Evolutionary conservation across 1,140 invertebrate species (phyloP).

Genomic region (Lepidostoma basale): DNA sequence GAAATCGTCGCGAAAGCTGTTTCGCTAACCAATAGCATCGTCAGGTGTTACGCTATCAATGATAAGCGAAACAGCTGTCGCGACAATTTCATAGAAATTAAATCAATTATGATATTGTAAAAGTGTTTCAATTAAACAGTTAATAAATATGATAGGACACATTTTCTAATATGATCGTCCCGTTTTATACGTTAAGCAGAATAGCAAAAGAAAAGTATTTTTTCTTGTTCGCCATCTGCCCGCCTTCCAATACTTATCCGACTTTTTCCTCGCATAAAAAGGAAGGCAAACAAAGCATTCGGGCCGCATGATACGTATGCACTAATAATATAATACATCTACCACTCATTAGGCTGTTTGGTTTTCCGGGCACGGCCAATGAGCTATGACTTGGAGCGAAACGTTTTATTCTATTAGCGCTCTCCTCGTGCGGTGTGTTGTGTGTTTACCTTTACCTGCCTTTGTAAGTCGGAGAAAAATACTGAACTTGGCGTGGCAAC

Average conservation of each 20-base stretch:
- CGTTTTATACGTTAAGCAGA: too few species aligned
- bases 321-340: slow-evolving; percentile 17
- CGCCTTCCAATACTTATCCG: slow-evolving; percentile 15
- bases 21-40: too few species aligned
- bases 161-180: too few species aligned
- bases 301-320: background rate
- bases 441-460: slow-evolving; percentile 2
- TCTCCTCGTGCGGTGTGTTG: background rate
- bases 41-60: background rate
- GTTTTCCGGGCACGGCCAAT: slow-evolving; percentile 39
- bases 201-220: too few species aligned
- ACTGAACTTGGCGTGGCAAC: too few species aligned
- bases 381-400: slow-evolving; percentile 40
- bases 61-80: too few species aligned
- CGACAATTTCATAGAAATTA: too few species aligned
- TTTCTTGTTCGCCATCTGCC: slow-evolving; percentile 8
- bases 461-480: too few species aligned
- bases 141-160: too few species aligned
- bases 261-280: slow-evolving; percentile 4
- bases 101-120: too few species aligned
- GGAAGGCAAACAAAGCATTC: slow-evolving; percentile 11
- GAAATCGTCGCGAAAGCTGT: too few species aligned
- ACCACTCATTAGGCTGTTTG: slow-evolving; percentile 42
- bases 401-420: slow-evolving; percentile 44
- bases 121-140: too few species aligned